Percentiles rank a stretch among this genome's conserved stretches.
Conservation (phyloP, 1,140 invertebrate species). For the Schlechtendalia chinensis region DNA sequence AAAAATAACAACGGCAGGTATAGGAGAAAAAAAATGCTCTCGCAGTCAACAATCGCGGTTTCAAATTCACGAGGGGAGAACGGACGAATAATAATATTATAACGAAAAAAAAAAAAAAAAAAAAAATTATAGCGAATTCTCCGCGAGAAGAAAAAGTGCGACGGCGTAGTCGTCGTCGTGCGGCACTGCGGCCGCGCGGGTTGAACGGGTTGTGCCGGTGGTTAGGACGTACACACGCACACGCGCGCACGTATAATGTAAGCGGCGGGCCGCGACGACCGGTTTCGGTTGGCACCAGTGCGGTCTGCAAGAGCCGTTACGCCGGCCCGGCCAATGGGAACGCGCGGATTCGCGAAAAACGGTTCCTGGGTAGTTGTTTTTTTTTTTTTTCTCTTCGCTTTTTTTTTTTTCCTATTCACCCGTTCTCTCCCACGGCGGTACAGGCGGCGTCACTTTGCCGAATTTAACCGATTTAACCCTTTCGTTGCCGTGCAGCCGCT, state of each 20-base stretch:
- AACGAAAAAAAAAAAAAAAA: conserved; percentile 5
- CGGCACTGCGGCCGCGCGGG: not conserved
- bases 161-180: not conserved
- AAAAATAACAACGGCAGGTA: too few relatives aligned
- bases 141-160: not conserved
- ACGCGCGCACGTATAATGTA: too few relatives aligned
- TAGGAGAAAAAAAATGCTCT: conserved; percentile 19
- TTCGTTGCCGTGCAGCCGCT: not conserved
- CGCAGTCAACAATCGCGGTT: conserved; percentile 46
- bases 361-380: conserved; percentile 47
- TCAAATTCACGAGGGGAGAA: not conserved
- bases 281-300: conserved; percentile 45
- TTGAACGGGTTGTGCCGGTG: not conserved
- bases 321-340: conserved; percentile 32
- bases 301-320: conserved; percentile 44
- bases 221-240: not conserved
- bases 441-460: conserved; percentile 25
- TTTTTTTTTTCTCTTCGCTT: conserved; percentile 21
- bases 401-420: not conserved
- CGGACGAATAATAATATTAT: not conserved
- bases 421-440: conserved; percentile 18
- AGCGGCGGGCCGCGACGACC: not conserved
- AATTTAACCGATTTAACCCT: conserved; percentile 43
- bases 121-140: too few relatives aligned
- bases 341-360: conserved; percentile 39